phyloP scores from a whole-genome alignment of 2,797 vertebrate genomes.

The Epinephelus awoara region DNA sequence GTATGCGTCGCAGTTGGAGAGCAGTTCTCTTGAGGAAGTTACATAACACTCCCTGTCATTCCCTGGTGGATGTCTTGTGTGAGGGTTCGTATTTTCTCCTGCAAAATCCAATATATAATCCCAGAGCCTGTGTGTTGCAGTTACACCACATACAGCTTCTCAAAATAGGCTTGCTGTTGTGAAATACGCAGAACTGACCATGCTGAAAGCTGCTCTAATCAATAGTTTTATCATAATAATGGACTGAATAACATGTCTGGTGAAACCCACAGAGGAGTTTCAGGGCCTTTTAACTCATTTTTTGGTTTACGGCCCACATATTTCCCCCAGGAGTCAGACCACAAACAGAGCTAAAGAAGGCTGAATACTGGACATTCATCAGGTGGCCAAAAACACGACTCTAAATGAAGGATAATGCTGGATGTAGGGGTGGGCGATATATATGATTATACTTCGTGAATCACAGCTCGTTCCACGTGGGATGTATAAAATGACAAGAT shows the following conservation, averaged over 20 bases:
- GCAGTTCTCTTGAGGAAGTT: background rate
- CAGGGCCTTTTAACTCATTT: background rate
- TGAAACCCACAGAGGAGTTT: background rate
- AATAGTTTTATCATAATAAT: slow-evolving; percentile 10
- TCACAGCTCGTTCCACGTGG: too few relatives aligned
- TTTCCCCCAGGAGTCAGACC: background rate
- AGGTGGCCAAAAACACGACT: too few relatives aligned
- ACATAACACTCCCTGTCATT: background rate
- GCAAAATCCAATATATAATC: slow-evolving; percentile 12
- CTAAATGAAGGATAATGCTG: too few relatives aligned
- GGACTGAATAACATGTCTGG: slow-evolving; percentile 1
- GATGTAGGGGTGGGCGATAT: too few relatives aligned
- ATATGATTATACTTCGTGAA: too few relatives aligned
- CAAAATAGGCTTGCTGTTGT: background rate
- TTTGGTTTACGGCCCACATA: background rate
- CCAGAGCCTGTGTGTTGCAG: background rate
- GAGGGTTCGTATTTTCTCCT: slow-evolving; percentile 14
- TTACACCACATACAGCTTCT: background rate
- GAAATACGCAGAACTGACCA: background rate
- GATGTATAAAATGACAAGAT: too few relatives aligned
- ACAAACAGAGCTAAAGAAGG: background rate
- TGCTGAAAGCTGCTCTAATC: slow-evolving; percentile 14
- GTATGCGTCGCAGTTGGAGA: background rate
- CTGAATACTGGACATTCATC: background rate
- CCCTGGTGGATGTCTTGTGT: background rate